Base-by-base conservation (phyloP, 2,797 vertebrate genomes). In the Neopelma chrysocephalum region DNA sequence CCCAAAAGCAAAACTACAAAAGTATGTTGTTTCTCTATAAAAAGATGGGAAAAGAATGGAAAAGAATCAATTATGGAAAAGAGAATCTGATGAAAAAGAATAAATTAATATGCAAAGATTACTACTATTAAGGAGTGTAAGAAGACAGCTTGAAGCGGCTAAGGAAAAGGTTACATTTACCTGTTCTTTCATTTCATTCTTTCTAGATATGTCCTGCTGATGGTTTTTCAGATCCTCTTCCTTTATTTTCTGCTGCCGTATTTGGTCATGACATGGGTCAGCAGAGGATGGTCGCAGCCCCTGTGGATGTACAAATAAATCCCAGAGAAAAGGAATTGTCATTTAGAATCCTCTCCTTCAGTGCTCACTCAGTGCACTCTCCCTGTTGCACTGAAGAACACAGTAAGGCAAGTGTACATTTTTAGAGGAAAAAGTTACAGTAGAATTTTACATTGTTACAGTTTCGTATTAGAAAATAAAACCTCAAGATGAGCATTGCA, bases 201-300 rank as follows among this genome's bases (percentile, higher is more conserved):
- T 98, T 90, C 95, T 97, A 80, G 90, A 73, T 26, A 68, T 87
- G 36, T 73, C 72, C 90, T 84, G 96, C 60, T 94, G 94, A 82
- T 61, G 80, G 31, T 36, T 79, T 82, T 38, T 50, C 36, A 93
- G 42, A 48, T 83, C 96, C 26, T 97, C 85, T 85, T 87, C 76
- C 18, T 62, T 93, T 25, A 81, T 92, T 61, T 97, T 88, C 45
- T 88, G 95, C 56, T 88, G 71, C 66, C 34, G 87, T 54, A 34
- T 90, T 95, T 90, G 94, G 82, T 86, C 85, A 48, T 57, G 13
- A 85, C 97, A 95, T 3, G 56, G 87, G 38, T 99, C 98, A 79
- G 98, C 98, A 73, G 99, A 99, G 58, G 97, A 98, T 8, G 98
- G 98, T 64, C 98, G 98, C 91, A 99, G 96, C 73, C 99, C 99